Evolutionary conservation across 2,113 vertebrate genomes (phyloP).

Genomic region (rabbit (Oryctolagus cuniculus)): DNA sequence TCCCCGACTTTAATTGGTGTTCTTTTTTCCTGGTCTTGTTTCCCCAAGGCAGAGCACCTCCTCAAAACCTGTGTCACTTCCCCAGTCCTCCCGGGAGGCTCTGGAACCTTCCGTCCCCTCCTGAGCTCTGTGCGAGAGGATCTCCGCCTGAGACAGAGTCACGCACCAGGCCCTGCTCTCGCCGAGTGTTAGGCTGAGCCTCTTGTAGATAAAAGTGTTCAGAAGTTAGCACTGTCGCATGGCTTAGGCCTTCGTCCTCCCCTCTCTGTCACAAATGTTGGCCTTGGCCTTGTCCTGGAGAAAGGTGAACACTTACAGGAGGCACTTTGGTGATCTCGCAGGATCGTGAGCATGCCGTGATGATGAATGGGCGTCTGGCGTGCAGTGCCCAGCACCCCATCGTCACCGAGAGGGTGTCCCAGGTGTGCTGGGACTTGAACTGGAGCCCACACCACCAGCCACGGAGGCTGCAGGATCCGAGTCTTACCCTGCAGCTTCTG

Average conservation of each 20-base stretch:
- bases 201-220: not conserved
- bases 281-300: not conserved
- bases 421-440: not conserved
- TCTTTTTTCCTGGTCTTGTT: not conserved
- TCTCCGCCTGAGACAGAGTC: not conserved
- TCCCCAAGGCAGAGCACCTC: not conserved
- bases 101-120: not conserved
- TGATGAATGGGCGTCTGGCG: no score
- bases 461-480: not conserved
- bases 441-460: not conserved
- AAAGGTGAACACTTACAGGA: conserved; percentile 2
- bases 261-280: conserved; percentile 4
- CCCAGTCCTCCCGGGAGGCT: not conserved
- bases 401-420: not conserved
- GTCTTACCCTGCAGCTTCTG: not conserved
- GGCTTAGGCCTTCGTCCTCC: not conserved
- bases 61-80: not conserved
- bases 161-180: not conserved
- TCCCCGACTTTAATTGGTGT: not conserved
- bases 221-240: not conserved
- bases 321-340: not conserved
- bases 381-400: not conserved
- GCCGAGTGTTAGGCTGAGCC: not conserved
- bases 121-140: not conserved
- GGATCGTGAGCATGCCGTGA: not conserved